phyloP scores from a whole-genome alignment of 2,888 invertebrate species.

The Protophormia terraenovae region DNA sequence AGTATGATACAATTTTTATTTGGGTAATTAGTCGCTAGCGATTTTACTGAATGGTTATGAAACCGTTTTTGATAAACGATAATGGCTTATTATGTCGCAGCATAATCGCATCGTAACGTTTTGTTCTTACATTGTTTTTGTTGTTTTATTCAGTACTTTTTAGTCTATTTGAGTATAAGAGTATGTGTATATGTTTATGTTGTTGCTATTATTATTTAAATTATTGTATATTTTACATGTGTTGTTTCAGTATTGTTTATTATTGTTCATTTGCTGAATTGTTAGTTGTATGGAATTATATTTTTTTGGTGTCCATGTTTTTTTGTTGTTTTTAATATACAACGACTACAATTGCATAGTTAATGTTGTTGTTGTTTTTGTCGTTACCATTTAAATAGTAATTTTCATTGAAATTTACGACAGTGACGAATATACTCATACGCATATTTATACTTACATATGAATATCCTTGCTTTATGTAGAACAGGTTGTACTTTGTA shows the following conservation, averaged over 20 bases:
- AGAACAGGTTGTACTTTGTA: conserved; percentile 32
- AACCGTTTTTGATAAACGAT: conserved; percentile 74
- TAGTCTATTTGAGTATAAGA: not conserved
- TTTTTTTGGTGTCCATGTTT: conserved; percentile 3
- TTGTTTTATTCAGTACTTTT: not conserved
- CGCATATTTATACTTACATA: not conserved
- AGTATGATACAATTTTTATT: conserved; percentile 70
- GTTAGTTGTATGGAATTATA: not conserved
- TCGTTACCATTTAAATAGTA: conserved; percentile 66
- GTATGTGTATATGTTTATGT: not conserved
- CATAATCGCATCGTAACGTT: conserved; percentile 21
- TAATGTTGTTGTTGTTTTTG: conserved; percentile 16
- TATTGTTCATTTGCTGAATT: conserved; percentile 20
- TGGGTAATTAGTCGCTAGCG: conserved; percentile 73
- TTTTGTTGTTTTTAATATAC: not conserved
- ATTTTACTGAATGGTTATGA: conserved; percentile 59
- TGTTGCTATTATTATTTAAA: conserved; percentile 22
- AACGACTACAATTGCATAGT: not conserved
- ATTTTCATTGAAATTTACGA: conserved; percentile 69
- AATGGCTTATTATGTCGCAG: conserved; percentile 75
- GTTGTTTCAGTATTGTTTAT: conserved; percentile 37
- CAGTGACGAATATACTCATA: conserved; percentile 60
- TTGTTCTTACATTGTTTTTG: not conserved
- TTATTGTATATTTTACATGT: conserved; percentile 33
- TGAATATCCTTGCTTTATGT: not conserved